These are phyloP conservation scores for Stegastes partitus DNA, from an alignment of 2,113 vertebrate genomes.

Conservation along the genomic window DNA sequence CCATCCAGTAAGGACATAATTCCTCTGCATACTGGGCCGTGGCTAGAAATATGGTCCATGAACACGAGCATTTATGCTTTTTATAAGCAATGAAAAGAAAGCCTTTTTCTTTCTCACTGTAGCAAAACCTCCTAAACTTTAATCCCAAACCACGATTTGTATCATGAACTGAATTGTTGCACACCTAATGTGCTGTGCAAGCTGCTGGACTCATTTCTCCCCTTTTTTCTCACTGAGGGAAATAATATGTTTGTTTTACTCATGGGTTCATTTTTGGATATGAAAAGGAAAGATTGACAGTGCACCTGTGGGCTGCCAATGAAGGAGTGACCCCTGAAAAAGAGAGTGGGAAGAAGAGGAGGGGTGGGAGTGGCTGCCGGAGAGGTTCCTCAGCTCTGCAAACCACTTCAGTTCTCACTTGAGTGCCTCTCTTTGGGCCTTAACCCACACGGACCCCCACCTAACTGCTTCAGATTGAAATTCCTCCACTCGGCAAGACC, in stretches of 20 bases:
- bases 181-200: conserved; percentile 5
- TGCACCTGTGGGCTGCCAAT: conserved; percentile 78
- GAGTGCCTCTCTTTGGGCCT: conserved; percentile 98
- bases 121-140: neutral
- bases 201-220: conserved; percentile 4
- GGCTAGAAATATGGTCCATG: neutral
- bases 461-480: conserved; percentile 95
- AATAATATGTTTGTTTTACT: conserved; percentile 74
- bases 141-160: neutral
- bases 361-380: conserved; percentile 39
- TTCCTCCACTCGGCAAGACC: conserved; percentile 94
- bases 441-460: conserved; percentile 88
- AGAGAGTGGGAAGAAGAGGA: conserved; percentile 33
- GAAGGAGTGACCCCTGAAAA: conserved; percentile 66
- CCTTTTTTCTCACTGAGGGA: conserved; percentile 16
- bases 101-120: neutral
- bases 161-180: neutral
- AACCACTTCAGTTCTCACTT: conserved; percentile 99
- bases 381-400: conserved; percentile 82
- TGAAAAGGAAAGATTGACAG: conserved; percentile 74
- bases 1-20: neutral
- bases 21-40: neutral
- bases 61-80: neutral
- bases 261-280: conserved; percentile 44
- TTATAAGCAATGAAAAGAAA: neutral